Percentiles rank a stretch among this genome's conserved stretches.
These are phyloP conservation scores for Chrysina gloriosa DNA, from an alignment of 2,888 invertebrate genomes.

Conservation along the genomic window DNA sequence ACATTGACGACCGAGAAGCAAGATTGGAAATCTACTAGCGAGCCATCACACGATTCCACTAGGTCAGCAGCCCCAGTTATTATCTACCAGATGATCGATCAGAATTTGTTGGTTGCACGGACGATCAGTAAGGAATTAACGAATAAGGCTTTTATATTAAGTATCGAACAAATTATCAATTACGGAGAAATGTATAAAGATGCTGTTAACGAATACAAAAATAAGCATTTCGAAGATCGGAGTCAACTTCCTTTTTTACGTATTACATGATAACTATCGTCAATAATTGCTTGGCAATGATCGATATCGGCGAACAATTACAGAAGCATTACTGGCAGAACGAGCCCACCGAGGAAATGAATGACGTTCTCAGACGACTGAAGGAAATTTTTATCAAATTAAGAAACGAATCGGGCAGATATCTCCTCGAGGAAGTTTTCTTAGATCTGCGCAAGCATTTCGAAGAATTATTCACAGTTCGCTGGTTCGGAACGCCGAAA, in stretches of 20 bases:
- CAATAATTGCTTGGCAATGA: conserved; percentile 94
- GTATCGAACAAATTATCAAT: conserved; percentile 89
- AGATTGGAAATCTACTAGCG: conserved; percentile 89
- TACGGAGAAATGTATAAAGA: conserved; percentile 89
- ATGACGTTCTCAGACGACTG: conserved; percentile 76
- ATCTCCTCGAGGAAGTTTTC: conserved; percentile 92
- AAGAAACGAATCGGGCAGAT: conserved; percentile 79
- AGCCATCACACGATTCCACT: conserved; percentile 86
- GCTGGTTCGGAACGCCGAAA: conserved; percentile 83
- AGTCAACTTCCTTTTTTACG: conserved; percentile 87
- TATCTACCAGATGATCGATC: conserved; percentile 98
- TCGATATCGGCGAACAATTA: conserved; percentile 87
- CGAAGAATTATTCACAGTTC: conserved; percentile 87
- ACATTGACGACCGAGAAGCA: conserved; percentile 90
- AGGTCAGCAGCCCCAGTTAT: conserved; percentile 96
- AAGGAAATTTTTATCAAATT: conserved; percentile 78
- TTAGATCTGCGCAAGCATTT: conserved; percentile 92
- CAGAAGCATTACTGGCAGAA: conserved; percentile 76
- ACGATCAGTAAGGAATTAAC: conserved; percentile 82
- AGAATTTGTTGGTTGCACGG: conserved; percentile 83
- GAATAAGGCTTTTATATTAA: conserved; percentile 85
- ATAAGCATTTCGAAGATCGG: conserved; percentile 91
- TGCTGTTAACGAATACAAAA: conserved; percentile 90
- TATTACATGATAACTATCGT: conserved; percentile 96
- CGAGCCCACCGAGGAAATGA: conserved; percentile 65